Conservation (phyloP, 2,888 invertebrate genomes). For the Nomada hirtipes region DNA sequence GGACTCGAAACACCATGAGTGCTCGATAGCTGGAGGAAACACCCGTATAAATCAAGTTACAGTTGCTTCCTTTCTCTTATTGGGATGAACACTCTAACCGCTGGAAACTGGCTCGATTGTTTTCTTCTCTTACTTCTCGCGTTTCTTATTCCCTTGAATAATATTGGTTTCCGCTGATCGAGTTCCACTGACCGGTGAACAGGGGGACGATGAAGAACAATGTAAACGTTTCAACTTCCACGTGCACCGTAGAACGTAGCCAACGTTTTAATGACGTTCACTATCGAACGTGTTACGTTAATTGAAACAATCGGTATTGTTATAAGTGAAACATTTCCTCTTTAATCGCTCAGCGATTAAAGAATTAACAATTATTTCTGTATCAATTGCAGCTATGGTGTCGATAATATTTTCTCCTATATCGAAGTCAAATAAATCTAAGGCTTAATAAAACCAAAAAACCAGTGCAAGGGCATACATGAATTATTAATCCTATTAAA, state of each 20-base stretch:
- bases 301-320: no score
- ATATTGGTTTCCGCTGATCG: slow-evolving; percentile 59
- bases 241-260: background rate
- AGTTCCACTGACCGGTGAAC: slow-evolving; percentile 26
- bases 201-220: slow-evolving; percentile 17
- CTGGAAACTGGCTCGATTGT: slow-evolving; percentile 60
- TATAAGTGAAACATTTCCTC: background rate
- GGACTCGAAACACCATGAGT: slow-evolving; percentile 60
- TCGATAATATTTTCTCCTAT: no score
- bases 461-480: no score
- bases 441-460: no score
- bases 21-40: slow-evolving; percentile 71
- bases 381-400: no score
- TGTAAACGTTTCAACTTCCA: slow-evolving; percentile 26
- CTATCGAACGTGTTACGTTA: background rate
- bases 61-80: slow-evolving; percentile 67
- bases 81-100: slow-evolving; percentile 65
- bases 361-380: no score
- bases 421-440: no score
- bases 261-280: background rate
- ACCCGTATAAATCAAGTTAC: slow-evolving; percentile 77
- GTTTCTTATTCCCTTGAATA: slow-evolving; percentile 56
- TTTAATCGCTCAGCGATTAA: background rate
- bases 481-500: no score
- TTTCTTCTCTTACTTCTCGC: slow-evolving; percentile 52